These are phyloP conservation scores for Cavia aperea DNA, from an alignment of 2,113 vertebrate genomes.

Conservation along the genomic window DNA sequence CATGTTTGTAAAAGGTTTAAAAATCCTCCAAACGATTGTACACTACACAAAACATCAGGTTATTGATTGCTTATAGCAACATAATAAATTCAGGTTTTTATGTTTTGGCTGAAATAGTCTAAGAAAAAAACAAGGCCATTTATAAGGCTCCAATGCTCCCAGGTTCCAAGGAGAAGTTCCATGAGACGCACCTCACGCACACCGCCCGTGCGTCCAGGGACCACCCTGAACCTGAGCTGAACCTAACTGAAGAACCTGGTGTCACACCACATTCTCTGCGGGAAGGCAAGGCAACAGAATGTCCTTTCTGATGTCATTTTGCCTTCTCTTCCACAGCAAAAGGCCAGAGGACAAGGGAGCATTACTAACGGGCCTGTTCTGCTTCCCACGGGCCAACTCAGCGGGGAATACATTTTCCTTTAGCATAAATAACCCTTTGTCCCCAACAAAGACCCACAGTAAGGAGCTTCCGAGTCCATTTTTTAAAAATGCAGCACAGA, in stretches of 20 bases:
- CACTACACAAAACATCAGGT: background rate
- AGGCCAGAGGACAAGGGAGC: constrained; percentile 72
- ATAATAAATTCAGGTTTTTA: constrained; percentile 2
- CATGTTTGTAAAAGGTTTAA: background rate
- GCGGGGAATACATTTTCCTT: constrained; percentile 76
- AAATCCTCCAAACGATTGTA: background rate
- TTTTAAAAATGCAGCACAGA: constrained; percentile 72
- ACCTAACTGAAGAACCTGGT: background rate
- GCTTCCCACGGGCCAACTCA: constrained; percentile 76
- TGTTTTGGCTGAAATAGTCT: constrained; percentile 15
- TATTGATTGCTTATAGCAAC: background rate
- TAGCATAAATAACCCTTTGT: constrained; percentile 82
- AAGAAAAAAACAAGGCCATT: background rate
- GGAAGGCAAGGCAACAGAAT: constrained; percentile 8
- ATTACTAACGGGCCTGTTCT: constrained; percentile 75
- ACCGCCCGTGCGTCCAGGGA: background rate
- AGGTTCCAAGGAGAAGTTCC: constrained; percentile 16
- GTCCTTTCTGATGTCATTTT: constrained; percentile 67
- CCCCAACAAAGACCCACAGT: constrained; percentile 68
- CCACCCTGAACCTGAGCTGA: constrained; percentile 41
- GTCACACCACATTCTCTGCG: constrained; percentile 39
- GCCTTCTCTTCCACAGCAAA: constrained; percentile 65
- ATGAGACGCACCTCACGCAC: background rate
- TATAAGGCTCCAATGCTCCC: background rate
- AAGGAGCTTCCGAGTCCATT: constrained; percentile 77